These are phyloP conservation scores for Pachliopta kotzebuea DNA, from an alignment of 2,888 invertebrate genomes.

Conservation along the genomic window DNA sequence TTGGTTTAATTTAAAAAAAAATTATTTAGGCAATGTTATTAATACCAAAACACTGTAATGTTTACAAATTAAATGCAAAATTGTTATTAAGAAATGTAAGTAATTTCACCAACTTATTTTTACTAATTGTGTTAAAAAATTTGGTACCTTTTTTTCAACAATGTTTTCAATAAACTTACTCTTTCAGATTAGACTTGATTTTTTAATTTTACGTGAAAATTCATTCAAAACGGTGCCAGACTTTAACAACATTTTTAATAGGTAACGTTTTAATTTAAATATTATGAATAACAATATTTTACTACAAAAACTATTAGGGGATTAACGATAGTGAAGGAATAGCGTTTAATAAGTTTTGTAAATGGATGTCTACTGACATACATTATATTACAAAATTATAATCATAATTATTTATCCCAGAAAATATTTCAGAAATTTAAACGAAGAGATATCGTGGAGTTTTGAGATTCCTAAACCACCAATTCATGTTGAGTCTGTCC, in stretches of 20 bases:
- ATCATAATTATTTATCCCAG: not conserved
- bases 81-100: not conserved
- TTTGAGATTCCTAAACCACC: not conserved
- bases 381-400: not conserved
- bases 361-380: not conserved
- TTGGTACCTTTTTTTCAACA: not conserved
- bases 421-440: constrained; percentile 6
- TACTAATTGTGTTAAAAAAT: not conserved
- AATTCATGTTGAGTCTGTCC: not conserved
- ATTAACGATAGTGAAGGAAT: no score
- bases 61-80: not conserved
- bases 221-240: not conserved
- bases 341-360: not conserved
- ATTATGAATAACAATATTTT: not conserved
- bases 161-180: not conserved
- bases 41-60: not conserved
- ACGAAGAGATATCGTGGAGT: constrained; percentile 5
- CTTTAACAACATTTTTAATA: not conserved
- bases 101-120: not conserved
- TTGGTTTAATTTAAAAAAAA: not conserved
- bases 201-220: not conserved
- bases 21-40: not conserved
- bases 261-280: not conserved
- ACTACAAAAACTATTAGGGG: not conserved
- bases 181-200: not conserved